Evolutionary conservation across 2,888 invertebrate species (phyloP).

Genomic region (Pemphredon lugubris): DNA sequence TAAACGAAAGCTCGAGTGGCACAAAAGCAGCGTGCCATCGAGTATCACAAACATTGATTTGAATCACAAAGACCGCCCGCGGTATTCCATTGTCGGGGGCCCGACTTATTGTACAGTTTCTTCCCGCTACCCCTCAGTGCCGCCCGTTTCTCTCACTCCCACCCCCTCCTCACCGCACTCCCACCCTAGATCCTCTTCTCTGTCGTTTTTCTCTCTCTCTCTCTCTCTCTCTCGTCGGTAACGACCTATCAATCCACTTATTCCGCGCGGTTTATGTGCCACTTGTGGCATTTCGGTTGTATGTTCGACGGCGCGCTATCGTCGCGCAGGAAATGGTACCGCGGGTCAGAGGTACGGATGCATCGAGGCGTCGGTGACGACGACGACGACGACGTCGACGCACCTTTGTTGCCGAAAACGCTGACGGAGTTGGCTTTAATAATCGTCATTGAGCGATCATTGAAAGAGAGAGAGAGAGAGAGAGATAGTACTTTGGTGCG

Average conservation of each 20-base stretch:
- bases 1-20: conserved; percentile 65
- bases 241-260: conserved; percentile 76
- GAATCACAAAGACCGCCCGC: conserved; percentile 79
- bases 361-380: background rate
- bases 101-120: conserved; percentile 75
- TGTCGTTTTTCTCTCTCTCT: conserved; percentile 20
- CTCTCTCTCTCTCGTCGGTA: conserved; percentile 48
- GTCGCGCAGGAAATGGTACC: conserved; percentile 3
- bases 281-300: conserved; percentile 79
- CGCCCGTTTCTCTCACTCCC: too few relatives aligned
- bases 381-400: background rate
- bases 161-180: conserved; percentile 22
- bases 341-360: background rate
- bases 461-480: too few relatives aligned
- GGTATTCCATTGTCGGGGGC: conserved; percentile 74
- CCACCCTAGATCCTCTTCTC: conserved; percentile 33
- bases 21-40: conserved; percentile 72
- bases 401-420: conserved; percentile 2
- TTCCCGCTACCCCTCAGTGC: conserved; percentile 53
- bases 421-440: conserved; percentile 15
- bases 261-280: conserved; percentile 76
- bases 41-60: conserved; percentile 80
- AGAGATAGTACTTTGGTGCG: conserved; percentile 13
- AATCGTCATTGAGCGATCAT: conserved; percentile 12
- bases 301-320: conserved; percentile 47